Evolutionary conservation across 1,140 invertebrate species (phyloP), one percentile per base, ranked within the genome.

Genomic region (Orchestia grillus): DNA sequence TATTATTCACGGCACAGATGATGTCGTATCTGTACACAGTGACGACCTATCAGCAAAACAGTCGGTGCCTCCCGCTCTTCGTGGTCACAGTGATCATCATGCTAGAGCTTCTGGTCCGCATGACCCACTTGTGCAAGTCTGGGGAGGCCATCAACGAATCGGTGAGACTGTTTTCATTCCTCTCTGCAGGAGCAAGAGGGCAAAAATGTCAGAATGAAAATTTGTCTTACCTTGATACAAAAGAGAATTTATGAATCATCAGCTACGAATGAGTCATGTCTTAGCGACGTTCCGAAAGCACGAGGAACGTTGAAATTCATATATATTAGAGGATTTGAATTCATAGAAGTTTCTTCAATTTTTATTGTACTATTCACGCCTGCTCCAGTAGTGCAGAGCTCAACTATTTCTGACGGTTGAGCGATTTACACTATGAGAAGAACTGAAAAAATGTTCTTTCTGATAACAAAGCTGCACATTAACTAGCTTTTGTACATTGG

Each of bases 21-120:
- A 94, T 94, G 92, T 94, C 92, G 36, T 94, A 94, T 45, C 36
- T 94, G 44, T 44, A 45, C 92, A 94, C 92, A 94, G 44, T 94
- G 43, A 94, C 92, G 11, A 94, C 92, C 43, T 94, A 45, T 40
- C 92, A 94, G 40, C 43, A 94, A 45, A 94, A 45, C 44, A 94
- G 19, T 19, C 41, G 41, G 92, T 94, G 92, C 36, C 92, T 94
- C 40, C 92, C 92, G 11, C 92, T 94, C 41, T 94, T 94, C 44
- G 44, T 94, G 36, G 41, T 44, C 92, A 94, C 92, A 6, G 3
- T 94, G 11, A 44, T 94, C 43, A 44, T 94, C 92, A 94, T 94
- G 92, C 0, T 94, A 11, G 92, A 94, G 44, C 92, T 94, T 40
- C 44, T 94, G 6, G 8, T 94, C 11, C 92, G 92, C 41, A 42